Evolutionary conservation across 2,888 invertebrate genomes (phyloP).

Genomic region (Scrobipalpa atriplicella): DNA sequence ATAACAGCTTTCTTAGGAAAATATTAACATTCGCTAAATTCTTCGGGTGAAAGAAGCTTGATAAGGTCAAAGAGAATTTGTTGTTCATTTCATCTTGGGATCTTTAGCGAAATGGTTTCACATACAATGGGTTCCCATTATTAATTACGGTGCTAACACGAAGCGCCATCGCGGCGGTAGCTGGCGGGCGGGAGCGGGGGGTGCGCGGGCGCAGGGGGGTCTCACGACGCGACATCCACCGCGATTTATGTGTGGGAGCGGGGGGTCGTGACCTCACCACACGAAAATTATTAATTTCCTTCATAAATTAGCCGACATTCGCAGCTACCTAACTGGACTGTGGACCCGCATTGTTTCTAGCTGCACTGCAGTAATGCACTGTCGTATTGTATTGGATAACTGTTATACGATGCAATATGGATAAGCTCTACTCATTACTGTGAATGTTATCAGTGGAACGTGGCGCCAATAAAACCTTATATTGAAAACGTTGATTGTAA

Average conservation of each 20-base stretch:
- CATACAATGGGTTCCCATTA: slow-evolving; percentile 29
- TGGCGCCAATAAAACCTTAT: slow-evolving; percentile 6
- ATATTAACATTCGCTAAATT: slow-evolving; percentile 9
- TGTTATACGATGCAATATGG: slow-evolving; percentile 18
- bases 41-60: not conserved
- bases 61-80: slow-evolving; percentile 12
- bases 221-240: slow-evolving; percentile 67
- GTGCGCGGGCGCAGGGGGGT: slow-evolving; percentile 43
- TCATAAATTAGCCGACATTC: slow-evolving; percentile 45
- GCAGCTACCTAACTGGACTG: slow-evolving; percentile 29
- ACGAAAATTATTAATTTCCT: slow-evolving; percentile 66
- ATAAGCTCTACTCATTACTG: slow-evolving; percentile 14
- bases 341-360: slow-evolving; percentile 23
- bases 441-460: not conserved
- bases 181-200: slow-evolving; percentile 31
- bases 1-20: slow-evolving; percentile 21
- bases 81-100: slow-evolving; percentile 1
- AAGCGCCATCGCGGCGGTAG: slow-evolving; percentile 48
- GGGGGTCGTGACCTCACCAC: slow-evolving; percentile 62
- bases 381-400: slow-evolving; percentile 10
- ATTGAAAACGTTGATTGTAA: not conserved
- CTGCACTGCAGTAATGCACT: not conserved
- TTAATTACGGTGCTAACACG: slow-evolving; percentile 40
- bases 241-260: slow-evolving; percentile 75
- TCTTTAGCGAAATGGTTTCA: slow-evolving; percentile 24